Conservation (phyloP, 1,140 invertebrate genomes). For the Calephelis virginiensis region DNA sequence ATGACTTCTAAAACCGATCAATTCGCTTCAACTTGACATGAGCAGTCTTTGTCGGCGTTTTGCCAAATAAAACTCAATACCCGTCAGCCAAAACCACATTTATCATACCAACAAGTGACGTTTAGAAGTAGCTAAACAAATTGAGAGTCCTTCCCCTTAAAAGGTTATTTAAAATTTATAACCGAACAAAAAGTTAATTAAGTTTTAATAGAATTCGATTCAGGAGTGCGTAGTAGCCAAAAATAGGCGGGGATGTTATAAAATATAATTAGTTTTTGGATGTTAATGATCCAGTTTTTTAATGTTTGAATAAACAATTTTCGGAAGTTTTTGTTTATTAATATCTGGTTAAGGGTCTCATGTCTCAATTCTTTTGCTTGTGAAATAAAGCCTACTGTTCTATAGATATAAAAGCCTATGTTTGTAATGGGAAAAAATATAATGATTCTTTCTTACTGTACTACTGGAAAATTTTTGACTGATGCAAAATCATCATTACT, state of each 20-base stretch:
- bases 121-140: conserved; percentile 76
- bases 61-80: conserved; percentile 52
- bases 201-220: conserved; percentile 77
- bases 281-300: conserved; percentile 63
- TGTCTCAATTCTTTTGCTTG: too few species aligned
- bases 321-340: conserved; percentile 32
- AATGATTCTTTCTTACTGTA: too few species aligned
- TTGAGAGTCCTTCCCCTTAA: conserved; percentile 56
- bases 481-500: too few species aligned
- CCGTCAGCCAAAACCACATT: conserved; percentile 62
- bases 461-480: too few species aligned
- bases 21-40: conserved; percentile 14
- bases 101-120: conserved; percentile 71
- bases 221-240: conserved; percentile 74
- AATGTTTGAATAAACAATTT: conserved; percentile 63
- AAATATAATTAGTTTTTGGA: conserved; percentile 72
- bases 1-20: conserved; percentile 26
- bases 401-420: too few species aligned
- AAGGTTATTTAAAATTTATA: conserved; percentile 71
- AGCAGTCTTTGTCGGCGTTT: conserved; percentile 52
- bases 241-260: conserved; percentile 75
- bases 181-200: conserved; percentile 74
- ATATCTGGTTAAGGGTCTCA: neutral
- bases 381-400: too few species aligned
- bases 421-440: too few species aligned